Percentiles rank a stretch among this genome's conserved stretches.
Conservation (phyloP, 2,888 invertebrate genomes). For the Mythimna vitellina region DNA sequence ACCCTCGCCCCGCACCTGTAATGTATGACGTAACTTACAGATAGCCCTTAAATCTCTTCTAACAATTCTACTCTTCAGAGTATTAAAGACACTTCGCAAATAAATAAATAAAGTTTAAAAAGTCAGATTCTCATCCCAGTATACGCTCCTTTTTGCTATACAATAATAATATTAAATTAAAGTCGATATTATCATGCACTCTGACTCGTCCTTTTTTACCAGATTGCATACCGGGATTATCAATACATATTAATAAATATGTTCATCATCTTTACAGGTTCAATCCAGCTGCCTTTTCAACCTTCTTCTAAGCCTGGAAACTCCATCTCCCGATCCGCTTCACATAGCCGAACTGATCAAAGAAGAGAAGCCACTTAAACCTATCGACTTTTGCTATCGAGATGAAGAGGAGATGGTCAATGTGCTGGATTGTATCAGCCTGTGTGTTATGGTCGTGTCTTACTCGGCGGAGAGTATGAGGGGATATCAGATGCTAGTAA, state of each 20-base stretch:
- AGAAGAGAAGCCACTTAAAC: slow-evolving; percentile 97
- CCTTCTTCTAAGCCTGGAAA: slow-evolving; percentile 97
- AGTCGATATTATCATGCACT: too few relatives aligned
- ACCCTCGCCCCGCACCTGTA: too few relatives aligned
- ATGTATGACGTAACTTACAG: too few relatives aligned
- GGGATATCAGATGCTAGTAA: slow-evolving; percentile 97
- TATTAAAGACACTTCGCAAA: too few relatives aligned
- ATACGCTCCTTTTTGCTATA: neutral
- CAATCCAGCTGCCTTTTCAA: slow-evolving; percentile 98
- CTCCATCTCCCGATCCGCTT: slow-evolving; percentile 97
- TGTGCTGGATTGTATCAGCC: slow-evolving; percentile 98
- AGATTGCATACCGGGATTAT: too few relatives aligned
- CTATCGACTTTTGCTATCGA: slow-evolving; percentile 99
- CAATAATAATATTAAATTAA: neutral
- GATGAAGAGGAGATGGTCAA: slow-evolving; percentile 99
- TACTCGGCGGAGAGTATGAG: slow-evolving; percentile 98
- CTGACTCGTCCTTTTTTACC: too few relatives aligned
- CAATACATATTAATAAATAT: neutral
- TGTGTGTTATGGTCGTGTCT: slow-evolving; percentile 99
- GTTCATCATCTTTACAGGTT: slow-evolving; percentile 88
- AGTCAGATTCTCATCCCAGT: too few relatives aligned
- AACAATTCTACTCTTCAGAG: too few relatives aligned
- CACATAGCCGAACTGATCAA: slow-evolving; percentile 98
- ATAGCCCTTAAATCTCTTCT: too few relatives aligned
- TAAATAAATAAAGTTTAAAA: too few relatives aligned